Evolutionary conservation across 2,797 vertebrate species (phyloP).

Genomic region (Kryptolebias ocellatus): DNA sequence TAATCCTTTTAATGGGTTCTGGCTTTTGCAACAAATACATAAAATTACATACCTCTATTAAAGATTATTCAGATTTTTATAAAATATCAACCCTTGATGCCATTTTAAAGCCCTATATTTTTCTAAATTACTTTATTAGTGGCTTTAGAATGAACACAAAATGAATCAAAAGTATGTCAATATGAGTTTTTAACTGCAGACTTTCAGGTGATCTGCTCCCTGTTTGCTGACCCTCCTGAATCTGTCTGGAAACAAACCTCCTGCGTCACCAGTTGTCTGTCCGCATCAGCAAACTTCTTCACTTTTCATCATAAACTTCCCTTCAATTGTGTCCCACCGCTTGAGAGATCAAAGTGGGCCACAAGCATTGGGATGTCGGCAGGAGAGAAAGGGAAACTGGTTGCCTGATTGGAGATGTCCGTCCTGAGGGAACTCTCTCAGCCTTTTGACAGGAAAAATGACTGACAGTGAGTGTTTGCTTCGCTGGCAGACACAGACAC

Average conservation of each 20-base stretch:
- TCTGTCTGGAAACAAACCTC: constrained; percentile 39
- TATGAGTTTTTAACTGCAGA: constrained; percentile 17
- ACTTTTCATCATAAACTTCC: constrained; percentile 37
- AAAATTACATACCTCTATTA: neutral
- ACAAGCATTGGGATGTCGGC: constrained; percentile 37
- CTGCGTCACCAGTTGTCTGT: constrained; percentile 51
- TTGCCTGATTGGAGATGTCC: constrained; percentile 59
- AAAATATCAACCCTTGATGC: constrained; percentile 1
- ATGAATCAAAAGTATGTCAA: constrained; percentile 30
- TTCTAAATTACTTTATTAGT: constrained; percentile 7
- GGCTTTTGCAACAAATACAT: constrained; percentile 14
- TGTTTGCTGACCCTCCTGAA: constrained; percentile 9
- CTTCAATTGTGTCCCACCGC: constrained; percentile 37
- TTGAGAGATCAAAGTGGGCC: constrained; percentile 58
- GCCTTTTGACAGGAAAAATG: constrained; percentile 62
- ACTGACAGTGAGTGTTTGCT: constrained; percentile 71
- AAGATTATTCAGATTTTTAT: constrained; percentile 26
- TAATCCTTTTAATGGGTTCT: constrained; percentile 21
- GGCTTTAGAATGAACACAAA: constrained; percentile 13
- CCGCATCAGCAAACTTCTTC: constrained; percentile 41
- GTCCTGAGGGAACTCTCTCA: constrained; percentile 49
- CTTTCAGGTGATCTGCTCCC: constrained; percentile 36
- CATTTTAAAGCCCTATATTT: neutral
- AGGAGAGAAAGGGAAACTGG: constrained; percentile 23
- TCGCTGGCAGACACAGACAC: constrained; percentile 63